Evolutionary conservation across 2,113 vertebrate species (phyloP).

Genomic region (Isurus oxyrinchus): DNA sequence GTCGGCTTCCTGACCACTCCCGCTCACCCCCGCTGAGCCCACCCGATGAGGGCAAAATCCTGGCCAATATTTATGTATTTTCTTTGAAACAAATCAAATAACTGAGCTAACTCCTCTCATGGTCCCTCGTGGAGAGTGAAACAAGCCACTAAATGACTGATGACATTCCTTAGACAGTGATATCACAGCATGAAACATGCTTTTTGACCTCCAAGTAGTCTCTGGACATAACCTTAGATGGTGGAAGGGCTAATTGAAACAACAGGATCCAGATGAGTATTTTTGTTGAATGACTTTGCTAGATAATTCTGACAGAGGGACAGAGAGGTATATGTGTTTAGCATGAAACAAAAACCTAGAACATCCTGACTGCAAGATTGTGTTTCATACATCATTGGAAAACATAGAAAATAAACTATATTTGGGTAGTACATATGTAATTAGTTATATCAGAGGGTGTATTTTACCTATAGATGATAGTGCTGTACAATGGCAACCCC

Average conservation of each 20-base stretch:
- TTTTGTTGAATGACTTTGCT: background rate
- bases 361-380: background rate
- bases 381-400: background rate
- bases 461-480: background rate
- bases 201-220: background rate
- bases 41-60: too few species aligned
- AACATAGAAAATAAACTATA: background rate
- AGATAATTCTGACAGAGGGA: background rate
- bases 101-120: background rate
- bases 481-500: background rate
- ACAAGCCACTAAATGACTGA: background rate
- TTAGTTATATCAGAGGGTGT: background rate
- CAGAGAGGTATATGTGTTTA: background rate
- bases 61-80: background rate
- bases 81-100: background rate
- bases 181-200: background rate
- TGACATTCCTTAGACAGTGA: background rate
- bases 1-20: too few species aligned
- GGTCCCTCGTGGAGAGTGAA: background rate
- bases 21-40: too few species aligned
- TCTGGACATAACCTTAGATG: background rate
- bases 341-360: background rate
- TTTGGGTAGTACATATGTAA: background rate
- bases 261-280: background rate
- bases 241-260: background rate